phyloP scores from a whole-genome alignment of 2,113 vertebrate species.

The Pluvialis apricaria region DNA sequence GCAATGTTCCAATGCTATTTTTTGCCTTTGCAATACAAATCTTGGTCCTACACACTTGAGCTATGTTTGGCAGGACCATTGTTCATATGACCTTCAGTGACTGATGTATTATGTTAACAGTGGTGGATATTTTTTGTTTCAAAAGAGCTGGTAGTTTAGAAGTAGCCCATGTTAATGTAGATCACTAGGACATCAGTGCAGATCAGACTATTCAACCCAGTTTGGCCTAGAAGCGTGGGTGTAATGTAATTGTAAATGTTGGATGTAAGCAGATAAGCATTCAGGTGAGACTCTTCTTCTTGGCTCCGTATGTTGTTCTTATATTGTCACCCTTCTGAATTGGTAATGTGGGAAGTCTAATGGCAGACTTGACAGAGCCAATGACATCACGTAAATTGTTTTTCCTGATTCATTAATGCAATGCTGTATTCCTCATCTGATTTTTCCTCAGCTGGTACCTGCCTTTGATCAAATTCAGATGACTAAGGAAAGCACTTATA shows the following conservation, averaged over 20 bases:
- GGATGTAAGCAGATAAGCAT: not conserved
- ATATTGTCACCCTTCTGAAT: not conserved
- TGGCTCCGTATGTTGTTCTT: not conserved
- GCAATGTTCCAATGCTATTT: not conserved
- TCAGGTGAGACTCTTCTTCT: not conserved
- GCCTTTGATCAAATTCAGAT: not conserved
- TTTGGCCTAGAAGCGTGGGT: not conserved
- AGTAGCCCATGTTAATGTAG: not conserved
- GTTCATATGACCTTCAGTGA: not conserved
- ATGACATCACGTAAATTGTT: not conserved
- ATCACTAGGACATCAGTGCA: not conserved
- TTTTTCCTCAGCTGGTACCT: not conserved
- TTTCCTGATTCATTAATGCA: not conserved
- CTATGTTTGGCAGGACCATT: not conserved
- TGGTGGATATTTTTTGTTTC: not conserved
- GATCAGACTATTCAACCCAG: not conserved
- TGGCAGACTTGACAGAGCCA: not conserved
- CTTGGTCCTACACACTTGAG: not conserved
- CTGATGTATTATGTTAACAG: not conserved
- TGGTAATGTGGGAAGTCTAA: not conserved
- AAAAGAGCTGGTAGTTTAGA: not conserved
- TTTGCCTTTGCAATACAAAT: not conserved
- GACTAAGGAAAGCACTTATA: not conserved
- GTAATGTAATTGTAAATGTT: not conserved
- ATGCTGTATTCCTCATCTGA: not conserved